Evolutionary conservation across 2,888 invertebrate species (phyloP), one percentile per base, ranked within the genome.

Genomic region (Coelopa pilipes): DNA sequence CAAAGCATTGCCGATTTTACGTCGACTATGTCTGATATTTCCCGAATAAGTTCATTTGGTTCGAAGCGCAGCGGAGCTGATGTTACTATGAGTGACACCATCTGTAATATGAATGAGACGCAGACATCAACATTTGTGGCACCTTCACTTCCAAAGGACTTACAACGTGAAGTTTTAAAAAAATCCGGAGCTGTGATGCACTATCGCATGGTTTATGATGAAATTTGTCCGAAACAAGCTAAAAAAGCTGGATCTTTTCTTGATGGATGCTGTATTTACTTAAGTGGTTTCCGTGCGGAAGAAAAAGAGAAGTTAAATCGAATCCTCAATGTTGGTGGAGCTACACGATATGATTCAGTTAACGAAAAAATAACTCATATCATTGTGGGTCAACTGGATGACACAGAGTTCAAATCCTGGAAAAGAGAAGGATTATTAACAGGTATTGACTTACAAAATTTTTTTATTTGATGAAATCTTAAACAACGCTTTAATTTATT

Each of bases 181-280:
- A 74, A 78, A 70, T 45, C 75, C 17, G 74, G 70, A 21, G 21
- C 74, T 19, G 65, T 72, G 1, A 68, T 75, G 17, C 71, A 68
- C 74, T 78, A 84, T 69, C 76, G 78, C n/a, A 69, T 80, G 47
- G 77, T 81, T 0, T 80, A 82, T 50, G 80, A 80, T 59, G 85
- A 87, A 72, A 88, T 93, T 59, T 92, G 93, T 80, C 88, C 94
- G 78, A 90, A 90, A 72, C 89, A 90, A 74, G 92, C 92, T 1
- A 93, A 93, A 83, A 91, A 90, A 83, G 93, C 92, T 76, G 96
- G 95, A 49, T 89, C 92, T 75, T 96, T 96, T 84, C 90, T 97
- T 73, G 97, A 97, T 88, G 96, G 96, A 67, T 97, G 96, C 84
- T 94, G 93, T 87, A 89, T 94, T 59, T 93, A 91, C 81, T 82